phyloP scores from a whole-genome alignment of 2,888 invertebrate genomes.

The Brachyopa scutellaris region DNA sequence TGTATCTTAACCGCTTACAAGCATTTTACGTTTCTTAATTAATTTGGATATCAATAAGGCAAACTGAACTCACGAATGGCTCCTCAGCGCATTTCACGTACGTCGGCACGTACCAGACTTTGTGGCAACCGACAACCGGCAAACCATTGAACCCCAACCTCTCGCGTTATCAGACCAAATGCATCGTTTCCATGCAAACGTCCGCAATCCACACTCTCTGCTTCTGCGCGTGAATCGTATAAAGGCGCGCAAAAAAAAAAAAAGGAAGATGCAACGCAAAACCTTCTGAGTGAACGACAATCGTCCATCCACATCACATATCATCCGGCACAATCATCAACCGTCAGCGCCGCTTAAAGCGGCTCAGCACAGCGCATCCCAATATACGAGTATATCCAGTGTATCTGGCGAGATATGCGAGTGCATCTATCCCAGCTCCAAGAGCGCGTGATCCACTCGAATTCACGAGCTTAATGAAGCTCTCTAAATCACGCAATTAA shows the following conservation, averaged over 20 bases:
- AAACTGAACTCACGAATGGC: conserved; percentile 61
- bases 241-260: neutral
- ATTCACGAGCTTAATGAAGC: conserved; percentile 83
- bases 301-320: conserved; percentile 73
- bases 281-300: conserved; percentile 54
- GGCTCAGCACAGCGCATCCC: conserved; percentile 42
- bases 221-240: conserved; percentile 33
- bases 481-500: conserved; percentile 82
- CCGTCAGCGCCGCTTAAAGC: conserved; percentile 61
- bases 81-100: conserved; percentile 47
- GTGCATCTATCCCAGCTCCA: conserved; percentile 13
- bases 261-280: conserved; percentile 3
- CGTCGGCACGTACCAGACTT: conserved; percentile 66
- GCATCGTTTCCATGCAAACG: conserved; percentile 65
- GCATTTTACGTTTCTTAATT: conserved; percentile 60
- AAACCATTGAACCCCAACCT: conserved; percentile 50
- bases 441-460: conserved; percentile 82
- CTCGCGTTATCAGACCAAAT: conserved; percentile 56
- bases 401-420: conserved; percentile 8
- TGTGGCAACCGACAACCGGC: conserved; percentile 30
- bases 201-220: conserved; percentile 25
- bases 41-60: conserved; percentile 67
- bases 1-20: conserved; percentile 35
- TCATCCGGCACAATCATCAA: conserved; percentile 71
- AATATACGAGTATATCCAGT: conserved; percentile 13